These are phyloP conservation scores for Catharus bicknelli DNA, from an alignment of 2,113 vertebrate genomes.

Conservation along the genomic window DNA sequence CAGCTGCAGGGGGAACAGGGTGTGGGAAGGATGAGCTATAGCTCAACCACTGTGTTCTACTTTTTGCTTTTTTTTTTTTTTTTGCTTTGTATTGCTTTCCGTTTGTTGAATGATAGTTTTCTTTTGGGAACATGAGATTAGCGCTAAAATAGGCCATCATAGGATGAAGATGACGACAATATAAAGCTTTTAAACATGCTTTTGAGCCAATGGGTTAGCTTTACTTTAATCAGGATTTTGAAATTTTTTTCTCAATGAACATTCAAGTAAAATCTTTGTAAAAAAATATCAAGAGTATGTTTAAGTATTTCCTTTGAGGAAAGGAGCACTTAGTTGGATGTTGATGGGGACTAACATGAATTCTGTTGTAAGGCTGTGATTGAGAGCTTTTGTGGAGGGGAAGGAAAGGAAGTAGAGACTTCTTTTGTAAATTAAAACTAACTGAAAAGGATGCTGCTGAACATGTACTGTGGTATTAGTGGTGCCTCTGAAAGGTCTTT, in stretches of 20 bases:
- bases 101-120: neutral
- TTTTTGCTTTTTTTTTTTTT: neutral
- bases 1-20: neutral
- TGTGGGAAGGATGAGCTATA: neutral
- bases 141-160: constrained; percentile 17
- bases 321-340: neutral
- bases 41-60: no score
- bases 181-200: neutral
- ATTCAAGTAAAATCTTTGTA: neutral
- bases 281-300: neutral
- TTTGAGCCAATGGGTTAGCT: neutral
- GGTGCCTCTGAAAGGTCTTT: neutral
- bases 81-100: neutral
- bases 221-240: constrained; percentile 3
- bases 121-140: neutral
- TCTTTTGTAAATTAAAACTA: neutral
- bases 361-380: neutral
- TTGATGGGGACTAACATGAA: neutral
- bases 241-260: neutral
- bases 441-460: neutral
- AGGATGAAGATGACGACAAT: neutral
- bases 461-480: neutral
- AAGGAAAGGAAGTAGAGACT: neutral
- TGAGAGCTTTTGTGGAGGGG: neutral
- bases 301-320: neutral